Percentiles rank a stretch among this genome's conserved stretches.
phyloP scores from a whole-genome alignment of 1,140 invertebrate species.

The Sitobion miscanthi region DNA sequence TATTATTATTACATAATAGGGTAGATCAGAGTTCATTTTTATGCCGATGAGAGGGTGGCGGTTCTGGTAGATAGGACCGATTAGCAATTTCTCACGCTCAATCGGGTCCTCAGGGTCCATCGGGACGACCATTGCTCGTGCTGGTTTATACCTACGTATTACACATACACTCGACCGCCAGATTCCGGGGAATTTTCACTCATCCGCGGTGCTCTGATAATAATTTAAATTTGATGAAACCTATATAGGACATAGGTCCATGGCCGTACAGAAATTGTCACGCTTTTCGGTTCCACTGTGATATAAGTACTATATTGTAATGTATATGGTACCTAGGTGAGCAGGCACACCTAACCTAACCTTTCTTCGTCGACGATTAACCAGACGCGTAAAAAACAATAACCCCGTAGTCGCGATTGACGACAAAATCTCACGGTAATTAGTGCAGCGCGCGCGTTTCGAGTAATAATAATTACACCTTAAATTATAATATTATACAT shows the following conservation, averaged over 20 bases:
- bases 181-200: neutral
- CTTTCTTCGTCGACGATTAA: neutral
- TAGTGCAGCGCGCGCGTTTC: neutral
- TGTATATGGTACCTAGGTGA: too few relatives aligned
- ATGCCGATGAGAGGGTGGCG: neutral
- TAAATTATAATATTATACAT: neutral
- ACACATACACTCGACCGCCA: neutral
- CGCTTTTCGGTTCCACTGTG: neutral
- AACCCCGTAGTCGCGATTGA: neutral
- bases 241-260: neutral
- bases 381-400: neutral
- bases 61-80: neutral
- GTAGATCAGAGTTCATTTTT: neutral
- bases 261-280: neutral
- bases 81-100: constrained; percentile 38
- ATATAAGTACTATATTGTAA: neutral
- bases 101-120: neutral
- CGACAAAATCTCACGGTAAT: constrained; percentile 29
- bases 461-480: neutral
- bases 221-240: neutral
- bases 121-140: neutral
- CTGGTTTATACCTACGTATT: neutral
- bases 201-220: neutral
- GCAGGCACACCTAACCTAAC: neutral
- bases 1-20: neutral